Conservation (phyloP, 2,113 vertebrate genomes). For the Pagrus major region DNA sequence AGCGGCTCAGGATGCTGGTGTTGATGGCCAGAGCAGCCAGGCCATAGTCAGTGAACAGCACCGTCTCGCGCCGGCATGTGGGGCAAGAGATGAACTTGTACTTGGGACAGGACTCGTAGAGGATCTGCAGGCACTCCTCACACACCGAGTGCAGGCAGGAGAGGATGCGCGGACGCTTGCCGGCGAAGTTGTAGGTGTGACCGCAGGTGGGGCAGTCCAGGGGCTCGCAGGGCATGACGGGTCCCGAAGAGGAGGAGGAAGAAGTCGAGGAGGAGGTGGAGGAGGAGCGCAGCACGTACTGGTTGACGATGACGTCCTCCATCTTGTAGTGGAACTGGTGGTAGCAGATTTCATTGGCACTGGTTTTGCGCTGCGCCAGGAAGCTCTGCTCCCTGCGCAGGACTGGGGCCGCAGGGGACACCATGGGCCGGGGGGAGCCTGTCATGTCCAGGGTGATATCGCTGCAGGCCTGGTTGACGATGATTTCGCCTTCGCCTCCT, state of each 20-base stretch:
- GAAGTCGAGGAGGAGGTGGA: conserved; percentile 83
- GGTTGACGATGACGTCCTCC: conserved; percentile 97
- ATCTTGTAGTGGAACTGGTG: conserved; percentile 94
- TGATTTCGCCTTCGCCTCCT: conserved; percentile 93
- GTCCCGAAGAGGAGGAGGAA: conserved; percentile 79
- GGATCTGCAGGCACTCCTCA: conserved; percentile 98
- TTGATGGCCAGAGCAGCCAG: conserved; percentile 97
- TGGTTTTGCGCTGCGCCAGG: conserved; percentile 91
- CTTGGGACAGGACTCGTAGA: conserved; percentile 99
- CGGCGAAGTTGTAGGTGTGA: conserved; percentile 95
- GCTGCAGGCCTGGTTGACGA: conserved; percentile 96
- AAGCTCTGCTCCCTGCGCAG: conserved; percentile 89
- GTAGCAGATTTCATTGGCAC: conserved; percentile 92
- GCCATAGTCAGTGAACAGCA: conserved; percentile 99
- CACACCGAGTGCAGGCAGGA: conserved; percentile 99
- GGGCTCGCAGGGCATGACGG: conserved; percentile 90
- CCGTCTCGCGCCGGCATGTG: conserved; percentile 96
- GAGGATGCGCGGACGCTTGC: conserved; percentile 96
- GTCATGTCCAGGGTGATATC: conserved; percentile 84
- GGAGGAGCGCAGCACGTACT: conserved; percentile 91
- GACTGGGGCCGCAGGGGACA: conserved; percentile 82
- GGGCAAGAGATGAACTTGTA: conserved; percentile 99
- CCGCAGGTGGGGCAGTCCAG: conserved; percentile 98
- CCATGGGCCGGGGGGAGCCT: conserved; percentile 78
- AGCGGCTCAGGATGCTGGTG: conserved; percentile 96